Percentiles rank a stretch among this genome's conserved stretches.
Evolutionary conservation across 1,140 invertebrate species (phyloP).

Genomic region (Heliconius congener): DNA sequence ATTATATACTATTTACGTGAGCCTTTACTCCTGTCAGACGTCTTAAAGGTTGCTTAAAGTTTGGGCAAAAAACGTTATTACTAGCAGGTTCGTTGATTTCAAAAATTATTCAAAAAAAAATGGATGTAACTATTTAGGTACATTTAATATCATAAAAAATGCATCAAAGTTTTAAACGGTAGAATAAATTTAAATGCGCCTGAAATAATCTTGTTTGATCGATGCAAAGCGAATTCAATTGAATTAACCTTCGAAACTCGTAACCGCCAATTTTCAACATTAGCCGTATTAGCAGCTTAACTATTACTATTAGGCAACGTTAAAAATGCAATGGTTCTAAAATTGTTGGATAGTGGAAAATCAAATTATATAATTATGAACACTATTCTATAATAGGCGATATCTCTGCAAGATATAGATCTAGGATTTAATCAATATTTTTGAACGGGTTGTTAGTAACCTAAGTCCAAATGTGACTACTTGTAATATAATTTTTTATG

Average conservation of each 20-base stretch:
- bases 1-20: too few species aligned
- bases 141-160: neutral
- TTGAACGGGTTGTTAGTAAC: too few species aligned
- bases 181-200: neutral
- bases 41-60: too few species aligned
- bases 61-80: too few species aligned
- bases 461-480: too few species aligned
- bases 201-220: slow-evolving; percentile 11
- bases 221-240: slow-evolving; percentile 17
- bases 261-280: slow-evolving; percentile 19
- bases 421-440: too few species aligned
- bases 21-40: too few species aligned
- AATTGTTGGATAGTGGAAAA: neutral
- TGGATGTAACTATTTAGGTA: neutral
- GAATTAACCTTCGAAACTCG: slow-evolving; percentile 20
- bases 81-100: too few species aligned
- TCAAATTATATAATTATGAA: neutral
- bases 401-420: too few species aligned
- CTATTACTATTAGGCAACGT: neutral
- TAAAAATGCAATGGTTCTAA: neutral
- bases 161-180: neutral
- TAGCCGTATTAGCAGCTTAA: slow-evolving; percentile 3
- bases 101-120: too few species aligned
- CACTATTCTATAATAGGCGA: neutral
- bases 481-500: too few species aligned